Conservation (phyloP, 1,140 invertebrate genomes). For the Elysia chlorotica region DNA sequence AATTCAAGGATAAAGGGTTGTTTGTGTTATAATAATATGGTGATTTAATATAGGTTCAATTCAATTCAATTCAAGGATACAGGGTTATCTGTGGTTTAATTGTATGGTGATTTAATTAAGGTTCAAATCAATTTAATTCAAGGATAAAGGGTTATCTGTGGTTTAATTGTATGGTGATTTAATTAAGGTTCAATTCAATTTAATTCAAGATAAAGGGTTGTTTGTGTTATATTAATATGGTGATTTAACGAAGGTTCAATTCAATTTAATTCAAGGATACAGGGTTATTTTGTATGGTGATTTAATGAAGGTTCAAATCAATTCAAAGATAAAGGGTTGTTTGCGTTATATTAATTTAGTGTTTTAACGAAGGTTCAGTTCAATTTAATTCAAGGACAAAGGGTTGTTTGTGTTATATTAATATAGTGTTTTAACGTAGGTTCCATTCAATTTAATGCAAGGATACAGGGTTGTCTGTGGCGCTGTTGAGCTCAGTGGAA, state of each 20-base stretch:
- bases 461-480: constrained; percentile 76
- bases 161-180: constrained; percentile 68
- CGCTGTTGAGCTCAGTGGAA: constrained; percentile 74
- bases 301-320: not conserved
- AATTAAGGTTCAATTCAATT: not conserved
- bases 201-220: not conserved
- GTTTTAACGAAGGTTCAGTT: not conserved
- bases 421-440: not conserved
- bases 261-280: too few relatives aligned
- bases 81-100: not conserved
- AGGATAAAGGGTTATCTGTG: constrained; percentile 75
- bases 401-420: not conserved
- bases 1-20: not conserved
- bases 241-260: not conserved
- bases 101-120: not conserved
- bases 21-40: not conserved
- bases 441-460: constrained; percentile 14
- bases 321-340: not conserved
- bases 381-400: not conserved
- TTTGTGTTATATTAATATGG: not conserved
- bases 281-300: not conserved
- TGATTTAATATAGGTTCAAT: not conserved
- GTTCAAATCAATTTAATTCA: not conserved
- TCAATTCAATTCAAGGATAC: not conserved
- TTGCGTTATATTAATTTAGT: not conserved